Base-by-base conservation (phyloP, 37 sponge, comb jelly and placozoan species). In the Chondrilla cf. caribensis region DNA sequence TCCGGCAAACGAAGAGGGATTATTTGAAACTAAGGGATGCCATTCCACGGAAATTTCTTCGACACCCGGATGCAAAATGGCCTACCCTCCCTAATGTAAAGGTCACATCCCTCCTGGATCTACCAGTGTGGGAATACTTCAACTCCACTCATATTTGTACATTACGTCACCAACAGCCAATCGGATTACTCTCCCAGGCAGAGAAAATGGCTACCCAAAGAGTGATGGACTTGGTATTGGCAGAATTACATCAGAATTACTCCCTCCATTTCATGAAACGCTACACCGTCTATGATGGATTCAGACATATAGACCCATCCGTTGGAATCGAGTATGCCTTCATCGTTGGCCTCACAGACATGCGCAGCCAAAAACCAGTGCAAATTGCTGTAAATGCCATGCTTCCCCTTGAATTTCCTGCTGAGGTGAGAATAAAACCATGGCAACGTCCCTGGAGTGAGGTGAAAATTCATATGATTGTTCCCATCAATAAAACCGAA, bases 121-220 rank as follows among this genome's bases (percentile, higher is more conserved):
- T 73, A 39, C 8, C 36, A 42, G 25, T 42, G 21, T 73, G 76
- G 76, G 6, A 73, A n/a, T 73, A 73, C 11, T 39, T 73, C 43
- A 73, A 73, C 40, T n/a, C 44, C 6, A 40, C 76, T 8, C 43
- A 73, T 24, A 1, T 73, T 2, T 73, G 76, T 37, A 40, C 24
- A 17, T 22, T 73, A 14, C 24, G 25, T 14, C 11, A 14, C 5
- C 24, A 73, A 2, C 41, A 43, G 25, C 76, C 76, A 38, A 73
- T 73, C 38, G 1, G 21, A 37, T 8, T 43, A 2, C 15, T 73
- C 38, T 22, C 42, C 7, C 3, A 38, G 6, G 1, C 31, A 17
- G 24, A 73, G 25, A 73, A 73, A 73, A 40, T 39, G 38, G 76
- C 76, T 36, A 9, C 41, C 36, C 44, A 73, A 38, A 39, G 41